These are phyloP conservation scores for Hexactinellida sp. DNA, from an alignment of 37 sponge, comb jelly and placozoan genomes.

Conservation along the genomic window DNA sequence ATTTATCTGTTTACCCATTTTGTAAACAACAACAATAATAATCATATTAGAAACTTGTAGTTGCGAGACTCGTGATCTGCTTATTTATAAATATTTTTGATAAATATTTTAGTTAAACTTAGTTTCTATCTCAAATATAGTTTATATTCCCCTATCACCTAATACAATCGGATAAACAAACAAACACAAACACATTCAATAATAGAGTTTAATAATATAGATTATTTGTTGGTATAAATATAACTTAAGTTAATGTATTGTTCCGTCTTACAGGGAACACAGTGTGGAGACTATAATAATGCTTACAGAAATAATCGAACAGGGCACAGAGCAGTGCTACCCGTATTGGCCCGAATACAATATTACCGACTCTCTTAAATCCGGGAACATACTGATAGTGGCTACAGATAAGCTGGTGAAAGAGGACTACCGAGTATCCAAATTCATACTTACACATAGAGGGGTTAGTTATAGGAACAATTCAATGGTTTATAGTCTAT, in stretches of 20 bases:
- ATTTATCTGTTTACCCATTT: too few species aligned
- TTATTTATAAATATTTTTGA: too few species aligned
- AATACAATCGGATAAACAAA: not conserved
- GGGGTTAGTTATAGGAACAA: not conserved
- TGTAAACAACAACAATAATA: too few species aligned
- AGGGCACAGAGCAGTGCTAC: conserved; percentile 47
- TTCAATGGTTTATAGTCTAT: too few species aligned
- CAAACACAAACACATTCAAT: not conserved
- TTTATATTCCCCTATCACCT: not conserved
- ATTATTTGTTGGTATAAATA: not conserved
- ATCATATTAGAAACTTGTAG: too few species aligned
- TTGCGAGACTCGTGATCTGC: not conserved
- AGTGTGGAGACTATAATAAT: conserved; percentile 45
- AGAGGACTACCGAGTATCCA: not conserved
- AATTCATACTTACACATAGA: not conserved
- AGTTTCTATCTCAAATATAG: too few species aligned
- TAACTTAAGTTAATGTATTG: not conserved
- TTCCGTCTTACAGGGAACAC: conserved; percentile 25
- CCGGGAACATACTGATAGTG: not conserved
- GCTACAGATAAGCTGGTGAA: not conserved
- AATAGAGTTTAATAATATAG: not conserved
- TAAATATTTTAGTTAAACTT: too few species aligned
- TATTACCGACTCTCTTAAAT: not conserved
- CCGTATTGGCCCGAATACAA: conserved; percentile 78
- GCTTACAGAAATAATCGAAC: conserved; percentile 51